Evolutionary conservation across 2,888 invertebrate genomes (phyloP).

Genomic region (Antitype chi): DNA sequence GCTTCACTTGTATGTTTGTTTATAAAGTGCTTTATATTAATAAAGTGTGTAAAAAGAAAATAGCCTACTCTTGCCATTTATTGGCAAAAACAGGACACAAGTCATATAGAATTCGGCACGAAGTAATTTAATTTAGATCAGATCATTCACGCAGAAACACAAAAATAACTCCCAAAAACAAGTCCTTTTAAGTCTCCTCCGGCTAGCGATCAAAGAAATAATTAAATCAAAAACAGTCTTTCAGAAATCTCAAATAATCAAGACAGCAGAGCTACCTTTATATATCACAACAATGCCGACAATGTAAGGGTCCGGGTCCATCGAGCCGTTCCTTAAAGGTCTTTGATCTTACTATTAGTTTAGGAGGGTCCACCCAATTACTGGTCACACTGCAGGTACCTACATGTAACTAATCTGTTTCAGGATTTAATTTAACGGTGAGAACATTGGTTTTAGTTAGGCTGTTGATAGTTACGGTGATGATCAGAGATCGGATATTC

Average conservation of each 20-base stretch:
- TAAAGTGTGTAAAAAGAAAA: too few relatives aligned
- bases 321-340: conserved; percentile 23
- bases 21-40: too few relatives aligned
- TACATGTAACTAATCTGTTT: conserved; percentile 33
- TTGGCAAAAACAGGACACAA: background rate
- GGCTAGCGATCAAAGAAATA: conserved; percentile 45
- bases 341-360: conserved; percentile 65
- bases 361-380: conserved; percentile 58
- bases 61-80: background rate
- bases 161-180: background rate
- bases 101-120: background rate
- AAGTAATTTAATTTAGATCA: conserved; percentile 9
- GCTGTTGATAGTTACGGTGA: background rate
- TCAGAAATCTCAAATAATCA: conserved; percentile 49
- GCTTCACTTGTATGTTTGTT: too few relatives aligned
- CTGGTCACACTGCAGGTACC: conserved; percentile 28
- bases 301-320: conserved; percentile 11
- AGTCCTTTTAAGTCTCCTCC: conserved; percentile 7
- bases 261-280: conserved; percentile 23
- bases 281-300: conserved; percentile 49
- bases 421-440: conserved; percentile 14
- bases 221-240: conserved; percentile 48
- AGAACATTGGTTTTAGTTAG: background rate
- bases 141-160: conserved; percentile 1
- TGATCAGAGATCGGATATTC: too few relatives aligned